Evolutionary conservation across 2,113 vertebrate genomes (phyloP).

Genomic region (Monopterus albus): DNA sequence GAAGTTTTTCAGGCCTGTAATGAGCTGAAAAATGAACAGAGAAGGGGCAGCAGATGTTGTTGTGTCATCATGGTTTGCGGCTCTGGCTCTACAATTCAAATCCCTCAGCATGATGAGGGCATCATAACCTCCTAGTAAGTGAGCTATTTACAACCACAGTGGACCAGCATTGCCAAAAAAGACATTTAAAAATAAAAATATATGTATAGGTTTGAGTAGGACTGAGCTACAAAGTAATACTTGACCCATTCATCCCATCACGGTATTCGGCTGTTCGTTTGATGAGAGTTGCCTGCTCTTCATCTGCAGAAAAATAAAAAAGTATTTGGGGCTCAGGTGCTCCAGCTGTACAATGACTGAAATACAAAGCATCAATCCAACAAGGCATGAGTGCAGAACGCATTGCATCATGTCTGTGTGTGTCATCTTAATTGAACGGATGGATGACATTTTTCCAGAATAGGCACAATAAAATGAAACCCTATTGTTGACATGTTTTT

Average conservation of each 20-base stretch:
- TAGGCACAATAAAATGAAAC: constrained; percentile 6
- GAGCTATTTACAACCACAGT: not conserved
- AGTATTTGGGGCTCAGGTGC: constrained; percentile 29
- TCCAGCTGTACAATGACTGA: constrained; percentile 22
- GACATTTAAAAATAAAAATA: no score
- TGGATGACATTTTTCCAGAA: not conserved
- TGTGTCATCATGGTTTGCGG: constrained; percentile 11
- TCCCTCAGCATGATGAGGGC: constrained; percentile 5
- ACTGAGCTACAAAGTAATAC: not conserved
- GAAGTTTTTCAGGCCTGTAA: constrained; percentile 43
- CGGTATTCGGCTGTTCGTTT: not conserved
- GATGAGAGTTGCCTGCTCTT: not conserved
- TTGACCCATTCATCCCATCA: not conserved
- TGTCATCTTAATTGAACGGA: constrained; percentile 18
- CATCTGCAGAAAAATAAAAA: constrained; percentile 1
- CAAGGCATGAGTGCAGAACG: constrained; percentile 10
- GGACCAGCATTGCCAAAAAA: not conserved
- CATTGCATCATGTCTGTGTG: constrained; percentile 2
- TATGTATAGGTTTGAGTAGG: not conserved
- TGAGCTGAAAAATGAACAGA: constrained; percentile 34
- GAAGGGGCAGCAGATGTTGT: constrained; percentile 44
- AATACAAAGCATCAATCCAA: constrained; percentile 23
- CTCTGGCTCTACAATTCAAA: constrained; percentile 41
- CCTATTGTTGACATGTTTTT: not conserved
- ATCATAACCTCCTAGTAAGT: not conserved